phyloP scores from a whole-genome alignment of 2,113 vertebrate species.

The Mobula birostris region DNA sequence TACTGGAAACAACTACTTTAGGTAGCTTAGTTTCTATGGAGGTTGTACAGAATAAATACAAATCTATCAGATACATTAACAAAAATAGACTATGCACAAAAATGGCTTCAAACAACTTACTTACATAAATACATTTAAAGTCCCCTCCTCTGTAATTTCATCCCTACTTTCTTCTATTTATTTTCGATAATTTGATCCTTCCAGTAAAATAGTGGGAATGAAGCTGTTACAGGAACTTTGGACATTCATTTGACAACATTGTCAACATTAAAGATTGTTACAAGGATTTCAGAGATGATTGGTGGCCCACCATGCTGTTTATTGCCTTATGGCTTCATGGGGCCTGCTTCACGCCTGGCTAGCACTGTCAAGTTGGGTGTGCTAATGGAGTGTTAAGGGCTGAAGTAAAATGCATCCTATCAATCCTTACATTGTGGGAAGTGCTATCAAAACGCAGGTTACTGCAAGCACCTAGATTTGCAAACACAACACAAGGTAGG shows the following conservation, averaged over 20 bases:
- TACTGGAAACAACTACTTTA: background rate
- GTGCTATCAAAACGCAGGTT: too few species aligned
- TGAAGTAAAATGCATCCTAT: too few species aligned
- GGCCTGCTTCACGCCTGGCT: too few species aligned
- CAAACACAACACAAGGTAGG: too few species aligned
- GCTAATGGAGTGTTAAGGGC: too few species aligned
- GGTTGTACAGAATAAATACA: background rate
- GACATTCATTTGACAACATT: background rate
- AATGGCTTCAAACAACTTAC: background rate
- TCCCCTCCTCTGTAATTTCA: background rate
- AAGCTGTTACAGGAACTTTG: background rate
- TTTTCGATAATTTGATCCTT: background rate
- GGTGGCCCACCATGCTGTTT: too few species aligned
- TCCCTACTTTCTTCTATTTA: background rate
- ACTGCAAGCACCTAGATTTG: too few species aligned
- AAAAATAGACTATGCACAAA: background rate
- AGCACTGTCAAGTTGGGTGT: too few species aligned
- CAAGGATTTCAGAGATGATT: too few species aligned
- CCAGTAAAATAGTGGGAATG: background rate
- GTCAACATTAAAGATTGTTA: background rate
- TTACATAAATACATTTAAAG: background rate
- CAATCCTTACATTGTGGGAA: too few species aligned
- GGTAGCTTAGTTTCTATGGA: background rate
- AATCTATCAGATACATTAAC: background rate
- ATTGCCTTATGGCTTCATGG: too few species aligned